A percentile compares a stretch with the other conserved stretches of the same genome.
Evolutionary conservation across 2,888 invertebrate species (phyloP).

Genomic region (Drosophila incognita): DNA sequence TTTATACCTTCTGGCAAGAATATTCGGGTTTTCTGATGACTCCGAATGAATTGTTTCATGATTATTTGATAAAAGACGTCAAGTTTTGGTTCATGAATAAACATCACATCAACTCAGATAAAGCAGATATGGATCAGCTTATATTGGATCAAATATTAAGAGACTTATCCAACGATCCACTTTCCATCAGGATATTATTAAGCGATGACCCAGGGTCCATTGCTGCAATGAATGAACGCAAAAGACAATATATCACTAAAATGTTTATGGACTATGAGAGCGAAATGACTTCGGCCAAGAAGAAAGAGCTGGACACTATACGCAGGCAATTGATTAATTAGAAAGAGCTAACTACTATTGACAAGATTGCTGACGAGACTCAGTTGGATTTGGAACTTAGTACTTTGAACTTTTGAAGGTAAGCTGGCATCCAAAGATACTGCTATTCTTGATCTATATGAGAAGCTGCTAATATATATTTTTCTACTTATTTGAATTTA

Average conservation of each 20-base stretch:
- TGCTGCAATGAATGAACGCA: not conserved
- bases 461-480: not conserved
- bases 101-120: not conserved
- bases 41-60: not conserved
- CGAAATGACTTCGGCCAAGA: not conserved
- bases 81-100: not conserved
- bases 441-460: not conserved
- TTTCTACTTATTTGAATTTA: too few relatives aligned
- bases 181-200: not conserved
- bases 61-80: not conserved
- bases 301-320: not conserved
- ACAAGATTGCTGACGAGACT: not conserved
- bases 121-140: not conserved
- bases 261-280: not conserved
- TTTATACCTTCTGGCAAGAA: accelerated
- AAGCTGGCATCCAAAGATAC: not conserved
- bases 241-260: not conserved
- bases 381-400: not conserved
- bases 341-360: not conserved
- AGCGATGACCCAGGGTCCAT: accelerated
- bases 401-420: not conserved
- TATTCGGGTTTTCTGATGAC: accelerated
- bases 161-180: not conserved
- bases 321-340: accelerated
- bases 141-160: not conserved